Base-by-base conservation (phyloP, 1,140 invertebrate genomes). In the Drosophila melanogaster region DNA sequence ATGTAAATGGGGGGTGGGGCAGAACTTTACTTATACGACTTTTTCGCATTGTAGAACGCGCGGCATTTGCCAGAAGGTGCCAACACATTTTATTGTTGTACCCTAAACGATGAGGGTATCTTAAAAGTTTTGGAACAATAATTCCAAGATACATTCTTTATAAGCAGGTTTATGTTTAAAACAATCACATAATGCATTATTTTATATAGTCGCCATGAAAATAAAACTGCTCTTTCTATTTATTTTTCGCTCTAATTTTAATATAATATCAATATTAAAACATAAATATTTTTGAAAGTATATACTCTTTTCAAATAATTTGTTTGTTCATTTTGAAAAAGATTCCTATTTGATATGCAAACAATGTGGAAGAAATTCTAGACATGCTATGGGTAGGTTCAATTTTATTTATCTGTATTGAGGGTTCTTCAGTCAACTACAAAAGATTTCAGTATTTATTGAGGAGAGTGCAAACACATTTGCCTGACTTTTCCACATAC, bases 61-160 rank as follows among this genome's bases (percentile, higher is more conserved):
- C 75, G 78, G 75, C 81, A 86, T 87, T 85, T 78, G 81, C 83
- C 81, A 86, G 83, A 86, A 86, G 81, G 81, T 86, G 81, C 81
- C 81, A 86, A 86, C 83, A 86, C 81, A 86, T 86, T 86, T 86
- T 86, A 86, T 86, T 86, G 81, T 66, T 50, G 74, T 87, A 83
- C 83, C 37, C 83, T 87, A 38, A 41, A 46, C 14, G 17, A 38
- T 26, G 30, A 41, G 15, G 72, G 56, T 58, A 64, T 26, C 51
- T 26, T 24, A 10, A 33, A 58, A 64, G 54, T 78, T 77, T 15
- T 58, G 30, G 7, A 41, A 46, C 72, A 66, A 51, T 66, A 65
- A 53, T 64, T 65, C 33, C 24, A 47, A 7, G 4, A 8, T 4
- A 12, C 30, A 33, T 15, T 26, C n/a, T 8, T 30, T 30, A 30